Percentiles rank a stretch among this genome's conserved stretches.
These are phyloP conservation scores for Coptodon rendalli DNA, from an alignment of 2,113 vertebrate genomes.

Conservation along the genomic window DNA sequence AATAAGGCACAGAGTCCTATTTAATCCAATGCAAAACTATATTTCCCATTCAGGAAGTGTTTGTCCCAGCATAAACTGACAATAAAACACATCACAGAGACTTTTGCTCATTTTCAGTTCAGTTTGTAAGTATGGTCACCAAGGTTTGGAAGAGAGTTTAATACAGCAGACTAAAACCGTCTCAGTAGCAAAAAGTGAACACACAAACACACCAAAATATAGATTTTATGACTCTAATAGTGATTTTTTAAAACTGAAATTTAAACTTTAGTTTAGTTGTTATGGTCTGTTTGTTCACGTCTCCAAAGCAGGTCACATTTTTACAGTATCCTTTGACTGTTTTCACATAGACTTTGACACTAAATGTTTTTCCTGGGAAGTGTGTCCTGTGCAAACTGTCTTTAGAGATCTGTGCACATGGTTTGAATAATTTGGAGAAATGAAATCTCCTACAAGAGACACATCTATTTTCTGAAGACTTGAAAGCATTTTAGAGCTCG, in stretches of 20 bases:
- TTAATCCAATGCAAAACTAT: background rate
- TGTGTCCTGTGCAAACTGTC: background rate
- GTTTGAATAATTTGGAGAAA: background rate
- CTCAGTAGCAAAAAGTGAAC: background rate
- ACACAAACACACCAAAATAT: background rate
- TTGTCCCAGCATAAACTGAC: background rate
- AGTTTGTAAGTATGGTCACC: background rate
- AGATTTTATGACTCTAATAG: background rate
- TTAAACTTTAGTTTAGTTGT: background rate
- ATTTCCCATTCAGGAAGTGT: background rate
- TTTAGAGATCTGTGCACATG: background rate
- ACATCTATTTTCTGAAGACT: background rate
- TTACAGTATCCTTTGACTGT: background rate
- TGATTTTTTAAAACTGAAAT: background rate
- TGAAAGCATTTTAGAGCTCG: background rate
- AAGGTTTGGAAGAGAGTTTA: background rate
- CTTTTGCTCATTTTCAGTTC: background rate
- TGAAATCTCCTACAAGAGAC: background rate
- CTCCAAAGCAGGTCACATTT: background rate
- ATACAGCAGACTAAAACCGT: background rate
- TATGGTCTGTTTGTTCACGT: background rate
- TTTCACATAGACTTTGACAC: background rate
- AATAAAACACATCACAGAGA: background rate
- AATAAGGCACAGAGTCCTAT: background rate
- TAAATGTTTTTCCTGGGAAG: rapidly evolving